A percentile compares a stretch with the other conserved stretches of the same genome.
These are phyloP conservation scores for Oryzaephilus surinamensis DNA, from an alignment of 1,140 invertebrate genomes.

Conservation along the genomic window DNA sequence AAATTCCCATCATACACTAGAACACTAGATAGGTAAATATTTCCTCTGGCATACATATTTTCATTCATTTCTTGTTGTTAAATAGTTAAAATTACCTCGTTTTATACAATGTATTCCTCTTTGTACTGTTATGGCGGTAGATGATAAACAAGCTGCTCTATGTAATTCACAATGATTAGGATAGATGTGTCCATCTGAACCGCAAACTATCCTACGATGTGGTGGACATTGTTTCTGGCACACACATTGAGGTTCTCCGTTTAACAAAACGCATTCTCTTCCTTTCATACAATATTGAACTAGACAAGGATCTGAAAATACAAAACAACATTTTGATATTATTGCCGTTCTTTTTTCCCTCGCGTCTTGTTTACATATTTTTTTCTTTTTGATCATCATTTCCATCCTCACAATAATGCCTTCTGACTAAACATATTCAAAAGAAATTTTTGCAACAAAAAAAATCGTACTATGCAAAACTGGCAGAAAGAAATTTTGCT, in stretches of 20 bases:
- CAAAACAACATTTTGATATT: conserved; percentile 1
- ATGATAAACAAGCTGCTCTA: conserved; percentile 53
- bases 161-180: conserved; percentile 69
- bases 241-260: conserved; percentile 47
- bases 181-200: conserved; percentile 62
- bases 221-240: conserved; percentile 48
- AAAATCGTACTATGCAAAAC: background rate
- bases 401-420: background rate
- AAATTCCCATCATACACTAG: too few species aligned
- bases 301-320: conserved; percentile 49
- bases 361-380: background rate
- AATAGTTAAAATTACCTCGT: conserved; percentile 32
- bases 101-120: conserved; percentile 40
- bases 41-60: too few species aligned
- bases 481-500: background rate
- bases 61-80: too few species aligned
- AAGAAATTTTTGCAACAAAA: background rate
- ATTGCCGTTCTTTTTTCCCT: background rate
- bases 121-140: conserved; percentile 46
- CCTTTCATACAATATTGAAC: conserved; percentile 57
- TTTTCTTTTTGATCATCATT: background rate
- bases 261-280: conserved; percentile 49
- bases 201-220: conserved; percentile 57
- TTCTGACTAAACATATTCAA: background rate
- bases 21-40: background rate